phyloP scores from a whole-genome alignment of 2,113 vertebrate species.

The Macquaria australasica region DNA sequence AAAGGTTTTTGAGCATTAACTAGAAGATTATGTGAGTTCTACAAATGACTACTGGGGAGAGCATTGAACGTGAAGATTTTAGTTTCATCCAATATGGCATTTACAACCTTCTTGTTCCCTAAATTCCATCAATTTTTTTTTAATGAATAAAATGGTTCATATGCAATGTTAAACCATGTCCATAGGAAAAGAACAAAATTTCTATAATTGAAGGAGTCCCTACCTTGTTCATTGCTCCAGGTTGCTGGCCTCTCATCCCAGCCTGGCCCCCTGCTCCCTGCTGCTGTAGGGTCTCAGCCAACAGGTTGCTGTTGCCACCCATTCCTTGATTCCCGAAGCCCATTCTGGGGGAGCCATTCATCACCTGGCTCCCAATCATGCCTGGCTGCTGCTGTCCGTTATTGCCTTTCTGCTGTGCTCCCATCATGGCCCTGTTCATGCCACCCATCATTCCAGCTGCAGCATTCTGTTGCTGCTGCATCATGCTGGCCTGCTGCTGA shows the following conservation, averaged over 20 bases:
- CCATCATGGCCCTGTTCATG: constrained; percentile 85
- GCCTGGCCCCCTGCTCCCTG: constrained; percentile 88
- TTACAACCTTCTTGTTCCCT: no score
- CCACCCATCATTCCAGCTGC: constrained; percentile 81
- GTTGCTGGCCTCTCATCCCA: constrained; percentile 91
- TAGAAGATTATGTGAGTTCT: background rate
- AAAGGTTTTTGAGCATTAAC: background rate
- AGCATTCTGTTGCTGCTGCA: constrained; percentile 89
- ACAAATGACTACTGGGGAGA: background rate
- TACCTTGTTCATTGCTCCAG: constrained; percentile 92
- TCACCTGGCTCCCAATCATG: constrained; percentile 89
- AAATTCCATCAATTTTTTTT: background rate
- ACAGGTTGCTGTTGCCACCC: constrained; percentile 88
- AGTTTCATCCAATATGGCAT: no score
- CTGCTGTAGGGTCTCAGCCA: constrained; percentile 94
- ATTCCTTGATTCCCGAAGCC: constrained; percentile 91
- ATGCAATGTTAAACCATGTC: background rate
- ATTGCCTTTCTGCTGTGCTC: constrained; percentile 84
- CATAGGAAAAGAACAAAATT: background rate
- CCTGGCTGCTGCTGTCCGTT: constrained; percentile 84
- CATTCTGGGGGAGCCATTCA: constrained; percentile 97
- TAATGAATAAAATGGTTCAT: background rate
- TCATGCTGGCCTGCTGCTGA: constrained; percentile 88
- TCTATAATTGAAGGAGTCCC: background rate
- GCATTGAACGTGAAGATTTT: no score